Conservation (phyloP, 2,888 invertebrate species). For the Prosopocoilus inquinatus region DNA sequence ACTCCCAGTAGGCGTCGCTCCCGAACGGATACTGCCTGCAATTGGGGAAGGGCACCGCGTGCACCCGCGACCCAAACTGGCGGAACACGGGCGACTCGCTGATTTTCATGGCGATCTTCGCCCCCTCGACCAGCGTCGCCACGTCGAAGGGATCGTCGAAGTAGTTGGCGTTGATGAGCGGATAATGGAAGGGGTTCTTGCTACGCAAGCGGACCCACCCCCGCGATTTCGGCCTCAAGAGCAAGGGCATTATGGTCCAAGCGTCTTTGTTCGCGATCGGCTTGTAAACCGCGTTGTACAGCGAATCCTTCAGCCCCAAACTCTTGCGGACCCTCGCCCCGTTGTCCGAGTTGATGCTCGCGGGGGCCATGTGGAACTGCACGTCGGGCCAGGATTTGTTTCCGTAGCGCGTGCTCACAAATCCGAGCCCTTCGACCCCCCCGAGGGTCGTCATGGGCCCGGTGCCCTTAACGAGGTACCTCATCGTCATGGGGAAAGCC, state of each 20-base stretch:
- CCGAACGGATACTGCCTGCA: conserved; percentile 71
- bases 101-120: conserved; percentile 70
- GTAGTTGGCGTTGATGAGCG: conserved; percentile 90
- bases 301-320: conserved; percentile 73
- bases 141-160: conserved; percentile 79
- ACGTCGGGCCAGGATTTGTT: conserved; percentile 84
- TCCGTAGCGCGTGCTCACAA: conserved; percentile 81
- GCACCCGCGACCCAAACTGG: conserved; percentile 75
- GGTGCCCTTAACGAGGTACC: conserved; percentile 73
- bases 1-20: conserved; percentile 82
- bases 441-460: conserved; percentile 87
- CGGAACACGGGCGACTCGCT: conserved; percentile 75
- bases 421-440: conserved; percentile 84
- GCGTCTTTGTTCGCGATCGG: conserved; percentile 77
- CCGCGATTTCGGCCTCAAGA: conserved; percentile 75
- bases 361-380: conserved; percentile 91
- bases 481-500: conserved; percentile 75
- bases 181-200: conserved; percentile 82
- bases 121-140: conserved; percentile 78
- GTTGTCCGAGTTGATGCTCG: conserved; percentile 79
- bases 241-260: conserved; percentile 84
- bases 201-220: conserved; percentile 75
- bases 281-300: conserved; percentile 76
- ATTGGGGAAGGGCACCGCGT: conserved; percentile 74
- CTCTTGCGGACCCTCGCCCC: conserved; percentile 70